phyloP scores from a whole-genome alignment of 2,888 invertebrate species.

The Molorchus minor region DNA sequence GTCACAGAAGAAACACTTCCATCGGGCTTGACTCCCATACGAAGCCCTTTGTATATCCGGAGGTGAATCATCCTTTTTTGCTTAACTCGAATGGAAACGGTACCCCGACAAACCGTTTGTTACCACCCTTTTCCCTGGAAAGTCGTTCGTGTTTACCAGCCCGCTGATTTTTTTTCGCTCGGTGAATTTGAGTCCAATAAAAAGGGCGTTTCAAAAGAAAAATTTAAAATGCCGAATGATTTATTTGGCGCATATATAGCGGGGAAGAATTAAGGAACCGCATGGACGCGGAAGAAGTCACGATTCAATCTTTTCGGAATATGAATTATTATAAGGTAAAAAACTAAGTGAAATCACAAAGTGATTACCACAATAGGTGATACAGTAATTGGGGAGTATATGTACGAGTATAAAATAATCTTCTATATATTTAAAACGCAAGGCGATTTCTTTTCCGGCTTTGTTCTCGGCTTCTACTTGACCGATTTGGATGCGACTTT shows the following conservation, averaged over 20 bases:
- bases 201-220: background rate
- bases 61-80: background rate
- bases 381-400: no score
- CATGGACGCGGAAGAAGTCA: background rate
- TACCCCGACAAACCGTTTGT: background rate
- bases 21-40: background rate
- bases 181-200: background rate
- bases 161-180: background rate
- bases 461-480: no score
- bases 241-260: background rate
- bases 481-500: no score
- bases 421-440: no score
- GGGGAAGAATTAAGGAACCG: background rate
- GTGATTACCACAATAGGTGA: no score
- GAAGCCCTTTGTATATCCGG: background rate
- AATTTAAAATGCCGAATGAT: background rate
- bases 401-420: no score
- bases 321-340: background rate
- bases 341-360: no score
- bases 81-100: background rate
- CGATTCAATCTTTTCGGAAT: no score
- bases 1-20: background rate
- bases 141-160: background rate
- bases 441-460: no score
- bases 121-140: slow-evolving; percentile 1